Evolutionary conservation across 2,888 invertebrate species (phyloP).

Genomic region (Chouioia cunea): DNA sequence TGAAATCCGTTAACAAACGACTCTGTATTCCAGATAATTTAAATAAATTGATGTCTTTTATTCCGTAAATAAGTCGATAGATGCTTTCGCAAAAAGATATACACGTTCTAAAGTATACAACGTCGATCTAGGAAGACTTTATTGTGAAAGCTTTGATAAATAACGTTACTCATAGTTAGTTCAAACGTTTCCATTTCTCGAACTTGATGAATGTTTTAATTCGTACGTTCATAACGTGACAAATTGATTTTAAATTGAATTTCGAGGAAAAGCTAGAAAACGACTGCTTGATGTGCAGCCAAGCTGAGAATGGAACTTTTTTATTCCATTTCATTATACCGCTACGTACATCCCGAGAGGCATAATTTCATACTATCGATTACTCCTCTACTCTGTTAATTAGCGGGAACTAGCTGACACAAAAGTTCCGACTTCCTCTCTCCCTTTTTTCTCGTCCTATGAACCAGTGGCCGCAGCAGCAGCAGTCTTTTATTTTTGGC

Average conservation of each 20-base stretch:
- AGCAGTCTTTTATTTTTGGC: constrained; percentile 5
- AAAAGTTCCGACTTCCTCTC: constrained; percentile 9
- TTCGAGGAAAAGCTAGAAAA: background rate
- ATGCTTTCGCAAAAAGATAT: too few species aligned
- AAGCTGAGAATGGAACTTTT: constrained; percentile 14
- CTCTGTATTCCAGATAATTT: too few species aligned
- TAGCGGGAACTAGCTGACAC: constrained; percentile 30
- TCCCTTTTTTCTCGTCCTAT: background rate
- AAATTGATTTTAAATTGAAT: constrained; percentile 16
- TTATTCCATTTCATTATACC: constrained; percentile 30
- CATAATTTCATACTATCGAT: constrained; percentile 11
- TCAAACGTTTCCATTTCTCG: too few species aligned
- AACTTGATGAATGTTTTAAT: too few species aligned
- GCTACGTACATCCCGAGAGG: background rate
- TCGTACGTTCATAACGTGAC: background rate
- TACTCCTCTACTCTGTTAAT: constrained; percentile 19
- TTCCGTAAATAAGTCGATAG: too few species aligned
- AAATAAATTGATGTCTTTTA: too few species aligned
- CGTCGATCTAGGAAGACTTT: too few species aligned
- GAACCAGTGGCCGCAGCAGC: too few species aligned
- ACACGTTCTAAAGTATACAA: too few species aligned
- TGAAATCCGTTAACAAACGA: too few species aligned
- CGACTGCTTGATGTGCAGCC: background rate
- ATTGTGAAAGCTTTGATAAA: too few species aligned
- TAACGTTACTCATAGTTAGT: too few species aligned